A percentile compares a stretch with the other conserved stretches of the same genome.
phyloP scores from a whole-genome alignment of 2,113 vertebrate species.

The Rhinolophus ferrumequinum region DNA sequence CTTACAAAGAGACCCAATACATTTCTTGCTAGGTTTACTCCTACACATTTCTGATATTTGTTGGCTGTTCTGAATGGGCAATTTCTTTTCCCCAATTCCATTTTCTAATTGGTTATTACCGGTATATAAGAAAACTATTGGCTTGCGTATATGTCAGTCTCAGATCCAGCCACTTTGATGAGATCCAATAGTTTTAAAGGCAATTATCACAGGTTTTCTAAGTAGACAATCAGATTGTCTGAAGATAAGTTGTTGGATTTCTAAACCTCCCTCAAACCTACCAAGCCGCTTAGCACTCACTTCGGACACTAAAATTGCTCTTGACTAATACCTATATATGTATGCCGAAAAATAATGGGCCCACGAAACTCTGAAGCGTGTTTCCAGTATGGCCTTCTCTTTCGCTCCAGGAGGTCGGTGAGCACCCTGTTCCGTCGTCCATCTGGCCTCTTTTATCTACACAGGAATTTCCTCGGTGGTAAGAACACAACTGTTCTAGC shows the following conservation, averaged over 20 bases:
- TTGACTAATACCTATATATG: neutral
- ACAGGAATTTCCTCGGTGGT: neutral
- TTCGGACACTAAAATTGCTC: neutral
- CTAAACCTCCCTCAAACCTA: neutral
- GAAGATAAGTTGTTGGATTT: neutral
- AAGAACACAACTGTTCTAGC: neutral
- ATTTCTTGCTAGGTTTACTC: neutral
- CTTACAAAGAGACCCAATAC: neutral
- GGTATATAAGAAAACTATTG: neutral
- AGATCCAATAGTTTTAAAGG: neutral
- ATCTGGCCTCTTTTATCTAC: neutral
- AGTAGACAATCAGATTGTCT: neutral
- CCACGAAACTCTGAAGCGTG: neutral
- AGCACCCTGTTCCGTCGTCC: neutral
- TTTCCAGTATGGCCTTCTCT: neutral
- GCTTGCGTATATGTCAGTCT: neutral
- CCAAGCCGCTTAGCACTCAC: neutral
- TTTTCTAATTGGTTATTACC: neutral
- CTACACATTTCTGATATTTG: neutral
- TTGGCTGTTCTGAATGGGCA: neutral
- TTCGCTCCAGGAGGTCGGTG: neutral
- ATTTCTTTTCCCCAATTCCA: neutral
- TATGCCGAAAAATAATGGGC: neutral
- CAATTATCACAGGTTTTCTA: neutral
- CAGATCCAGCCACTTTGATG: neutral